phyloP scores from a whole-genome alignment of 2,113 vertebrate species.

The Amazona guildingii region DNA sequence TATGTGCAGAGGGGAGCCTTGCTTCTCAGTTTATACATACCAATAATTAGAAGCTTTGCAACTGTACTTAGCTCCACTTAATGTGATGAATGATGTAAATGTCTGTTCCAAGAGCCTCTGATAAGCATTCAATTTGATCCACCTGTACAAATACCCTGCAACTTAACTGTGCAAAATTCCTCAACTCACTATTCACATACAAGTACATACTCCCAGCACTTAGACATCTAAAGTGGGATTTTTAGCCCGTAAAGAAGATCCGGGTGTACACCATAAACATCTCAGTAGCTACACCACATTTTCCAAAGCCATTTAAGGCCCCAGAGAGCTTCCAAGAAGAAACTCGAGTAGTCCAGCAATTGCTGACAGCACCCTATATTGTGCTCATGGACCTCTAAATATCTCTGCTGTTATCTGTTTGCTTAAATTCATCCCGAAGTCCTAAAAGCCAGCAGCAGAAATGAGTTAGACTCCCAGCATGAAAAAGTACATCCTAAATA shows the following conservation, averaged over 20 bases:
- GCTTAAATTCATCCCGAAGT: neutral
- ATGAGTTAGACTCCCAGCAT: neutral
- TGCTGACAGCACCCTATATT: rapidly evolving
- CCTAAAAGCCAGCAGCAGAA: neutral
- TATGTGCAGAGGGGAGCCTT: neutral
- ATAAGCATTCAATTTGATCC: neutral
- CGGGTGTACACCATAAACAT: rapidly evolving
- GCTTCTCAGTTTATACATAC: neutral
- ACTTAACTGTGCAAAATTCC: neutral
- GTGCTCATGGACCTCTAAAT: neutral
- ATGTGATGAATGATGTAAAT: neutral
- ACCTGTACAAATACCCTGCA: neutral
- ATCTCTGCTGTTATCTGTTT: neutral
- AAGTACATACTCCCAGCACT: neutral
- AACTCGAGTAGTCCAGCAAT: neutral
- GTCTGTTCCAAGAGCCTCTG: neutral
- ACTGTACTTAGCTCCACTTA: neutral
- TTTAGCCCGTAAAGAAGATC: neutral
- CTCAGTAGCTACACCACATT: neutral
- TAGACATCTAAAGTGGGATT: neutral
- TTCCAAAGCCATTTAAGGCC: neutral
- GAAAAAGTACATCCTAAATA: neutral
- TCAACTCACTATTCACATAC: rapidly evolving
- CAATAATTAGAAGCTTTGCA: neutral
- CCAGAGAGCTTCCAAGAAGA: neutral